phyloP scores from a whole-genome alignment of 2,888 invertebrate species.

The Melanchra persicariae region DNA sequence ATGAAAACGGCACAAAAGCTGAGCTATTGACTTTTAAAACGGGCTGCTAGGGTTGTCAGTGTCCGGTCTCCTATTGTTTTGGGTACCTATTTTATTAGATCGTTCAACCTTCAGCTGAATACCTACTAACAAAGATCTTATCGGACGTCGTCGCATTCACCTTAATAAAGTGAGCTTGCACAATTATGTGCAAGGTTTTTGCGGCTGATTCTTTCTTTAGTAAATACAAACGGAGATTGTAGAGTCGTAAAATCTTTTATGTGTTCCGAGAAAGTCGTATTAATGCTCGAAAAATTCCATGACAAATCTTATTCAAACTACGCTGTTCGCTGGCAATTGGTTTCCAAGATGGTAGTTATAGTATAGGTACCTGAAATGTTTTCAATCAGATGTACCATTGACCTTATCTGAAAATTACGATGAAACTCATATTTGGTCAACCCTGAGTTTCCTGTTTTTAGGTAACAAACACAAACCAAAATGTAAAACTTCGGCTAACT shows the following conservation, averaged over 20 bases:
- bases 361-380: conserved; percentile 1
- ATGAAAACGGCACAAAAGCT: conserved; percentile 67
- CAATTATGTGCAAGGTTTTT: conserved; percentile 20
- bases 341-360: background rate
- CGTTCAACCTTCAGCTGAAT: conserved; percentile 7
- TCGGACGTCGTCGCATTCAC: conserved; percentile 18
- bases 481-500: conserved; percentile 61
- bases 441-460: conserved; percentile 63
- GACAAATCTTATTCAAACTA: conserved; percentile 1
- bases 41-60: conserved; percentile 56
- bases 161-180: conserved; percentile 16
- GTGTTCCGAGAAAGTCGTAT: conserved; percentile 19
- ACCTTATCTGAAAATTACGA: background rate
- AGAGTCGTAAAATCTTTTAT: conserved; percentile 19
- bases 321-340: background rate
- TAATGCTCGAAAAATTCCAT: conserved; percentile 6
- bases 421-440: conserved; percentile 37
- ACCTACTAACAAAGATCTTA: conserved; percentile 1
- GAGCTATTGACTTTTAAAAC: conserved; percentile 71
- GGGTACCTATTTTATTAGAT: background rate
- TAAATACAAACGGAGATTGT: conserved; percentile 12
- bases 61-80: conserved; percentile 24
- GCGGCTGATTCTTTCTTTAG: background rate
- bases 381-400: background rate
- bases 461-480: conserved; percentile 60